Evolutionary conservation across 2,888 invertebrate species (phyloP), one percentile per base, ranked within the genome.

Genomic region (Silvanus unidentatus): DNA sequence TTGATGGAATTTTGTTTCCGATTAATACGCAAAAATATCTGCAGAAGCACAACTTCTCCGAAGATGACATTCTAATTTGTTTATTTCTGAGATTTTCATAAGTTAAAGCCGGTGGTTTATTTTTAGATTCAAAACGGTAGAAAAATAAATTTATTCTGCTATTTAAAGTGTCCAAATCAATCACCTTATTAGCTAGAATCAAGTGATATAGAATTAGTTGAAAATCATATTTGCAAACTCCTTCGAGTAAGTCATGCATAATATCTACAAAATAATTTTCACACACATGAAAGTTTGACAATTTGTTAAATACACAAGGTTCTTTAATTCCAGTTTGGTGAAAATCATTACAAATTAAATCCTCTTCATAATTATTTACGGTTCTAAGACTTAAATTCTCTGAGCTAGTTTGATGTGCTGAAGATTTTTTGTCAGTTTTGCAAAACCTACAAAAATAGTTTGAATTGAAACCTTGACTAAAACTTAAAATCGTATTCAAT

Each of bases 381-480:
- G n/a, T n/a, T n/a, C n/a, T n/a, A n/a, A n/a, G n/a, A n/a, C n/a
- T n/a, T n/a, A n/a, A n/a, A n/a, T n/a, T n/a, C n/a, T n/a, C n/a
- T n/a, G n/a, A n/a, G n/a, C n/a, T n/a, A n/a, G n/a, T n/a, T n/a
- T n/a, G n/a, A n/a, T n/a, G n/a, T n/a, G n/a, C n/a, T n/a, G n/a
- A 16, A 27, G 2, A 8, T 9, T 9, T 50, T 53, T 60, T 2
- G 43, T 13, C 11, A 42, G 13, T 27, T n/a, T 42, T 39, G 42
- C 60, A 61, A 45, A 60, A 52, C 45, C 61, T 48, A 48, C 60
- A 63, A 44, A n/a, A n/a, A n/a, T n/a, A n/a, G n/a, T n/a, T n/a
- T n/a, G n/a, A n/a, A n/a, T 30, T 60, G 49, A 50, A 49, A 11
- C 41, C 56, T 1, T 51, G 42, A 5, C 44, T 40, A 53, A 62